These are phyloP conservation scores for Vidua macroura DNA, from an alignment of 2,113 vertebrate genomes.

Conservation along the genomic window DNA sequence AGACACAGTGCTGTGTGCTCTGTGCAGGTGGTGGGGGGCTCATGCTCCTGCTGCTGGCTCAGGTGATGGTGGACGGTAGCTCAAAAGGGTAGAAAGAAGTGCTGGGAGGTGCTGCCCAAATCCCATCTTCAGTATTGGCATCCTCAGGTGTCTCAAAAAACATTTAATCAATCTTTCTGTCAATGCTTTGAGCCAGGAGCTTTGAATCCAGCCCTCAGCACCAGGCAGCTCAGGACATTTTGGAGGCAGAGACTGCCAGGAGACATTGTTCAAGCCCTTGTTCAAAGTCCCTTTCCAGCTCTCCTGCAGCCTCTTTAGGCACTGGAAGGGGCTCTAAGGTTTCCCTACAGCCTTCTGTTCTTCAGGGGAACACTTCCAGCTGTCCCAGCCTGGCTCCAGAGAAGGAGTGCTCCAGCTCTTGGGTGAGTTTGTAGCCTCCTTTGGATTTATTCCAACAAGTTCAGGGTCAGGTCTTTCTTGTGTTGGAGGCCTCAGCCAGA, in stretches of 20 bases:
- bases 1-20: not conserved
- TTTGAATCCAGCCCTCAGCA: not conserved
- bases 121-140: not conserved
- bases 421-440: not conserved
- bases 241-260: not conserved
- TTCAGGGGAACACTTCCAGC: not conserved
- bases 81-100: not conserved
- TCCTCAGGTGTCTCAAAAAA: not conserved
- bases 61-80: not conserved
- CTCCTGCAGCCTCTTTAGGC: not conserved
- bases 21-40: not conserved
- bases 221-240: not conserved
- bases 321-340: not conserved
- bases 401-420: not conserved
- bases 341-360: not conserved
- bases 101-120: not conserved
- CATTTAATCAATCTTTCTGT: not conserved
- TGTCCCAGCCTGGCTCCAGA: not conserved
- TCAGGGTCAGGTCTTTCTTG: not conserved
- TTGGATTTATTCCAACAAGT: not conserved
- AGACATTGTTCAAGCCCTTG: not conserved
- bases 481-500: not conserved
- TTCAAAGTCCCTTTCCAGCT: not conserved
- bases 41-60: not conserved
- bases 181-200: not conserved